Evolutionary conservation across 53 echinoderm and acorn worm genomes (phyloP).

Genomic region (Antedon mediterranea): DNA sequence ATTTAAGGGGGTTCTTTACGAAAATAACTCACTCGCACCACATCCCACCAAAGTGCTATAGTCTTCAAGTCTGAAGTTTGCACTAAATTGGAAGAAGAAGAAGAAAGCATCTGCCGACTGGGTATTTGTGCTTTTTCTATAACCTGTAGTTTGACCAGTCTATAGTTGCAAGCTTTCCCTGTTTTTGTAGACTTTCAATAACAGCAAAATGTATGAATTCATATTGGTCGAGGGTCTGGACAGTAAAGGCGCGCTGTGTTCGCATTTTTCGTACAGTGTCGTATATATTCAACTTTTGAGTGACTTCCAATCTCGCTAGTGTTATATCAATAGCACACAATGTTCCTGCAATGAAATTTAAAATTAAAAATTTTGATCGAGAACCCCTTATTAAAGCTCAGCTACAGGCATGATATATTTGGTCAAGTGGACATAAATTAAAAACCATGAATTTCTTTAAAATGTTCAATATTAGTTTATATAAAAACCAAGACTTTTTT

Average conservation of each 20-base stretch:
- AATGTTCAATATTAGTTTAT: too few relatives aligned
- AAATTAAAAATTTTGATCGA: constrained; percentile 81
- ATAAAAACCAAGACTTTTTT: too few relatives aligned
- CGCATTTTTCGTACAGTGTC: constrained; percentile 91
- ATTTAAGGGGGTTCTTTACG: too few relatives aligned
- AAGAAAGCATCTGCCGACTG: too few relatives aligned
- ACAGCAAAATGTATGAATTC: constrained; percentile 96
- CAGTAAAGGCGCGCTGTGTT: constrained; percentile 90
- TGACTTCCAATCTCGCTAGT: constrained; percentile 63
- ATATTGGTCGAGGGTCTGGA: constrained; percentile 96
- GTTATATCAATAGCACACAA: constrained; percentile 93
- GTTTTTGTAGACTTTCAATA: constrained; percentile 61
- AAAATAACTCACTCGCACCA: too few relatives aligned
- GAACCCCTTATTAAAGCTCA: constrained; percentile 88
- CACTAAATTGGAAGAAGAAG: too few relatives aligned
- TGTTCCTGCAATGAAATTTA: constrained; percentile 55
- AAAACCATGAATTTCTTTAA: too few relatives aligned
- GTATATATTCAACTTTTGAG: constrained; percentile 62
- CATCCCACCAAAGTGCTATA: too few relatives aligned
- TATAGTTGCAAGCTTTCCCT: constrained; percentile 32
- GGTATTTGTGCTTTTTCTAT: too few relatives aligned
- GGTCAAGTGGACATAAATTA: too few relatives aligned
- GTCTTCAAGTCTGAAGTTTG: too few relatives aligned
- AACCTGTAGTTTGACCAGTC: constrained; percentile 34
- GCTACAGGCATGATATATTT: too few relatives aligned